Evolutionary conservation across 2,888 invertebrate species (phyloP).

Genomic region (Cyclophora albipunctata): DNA sequence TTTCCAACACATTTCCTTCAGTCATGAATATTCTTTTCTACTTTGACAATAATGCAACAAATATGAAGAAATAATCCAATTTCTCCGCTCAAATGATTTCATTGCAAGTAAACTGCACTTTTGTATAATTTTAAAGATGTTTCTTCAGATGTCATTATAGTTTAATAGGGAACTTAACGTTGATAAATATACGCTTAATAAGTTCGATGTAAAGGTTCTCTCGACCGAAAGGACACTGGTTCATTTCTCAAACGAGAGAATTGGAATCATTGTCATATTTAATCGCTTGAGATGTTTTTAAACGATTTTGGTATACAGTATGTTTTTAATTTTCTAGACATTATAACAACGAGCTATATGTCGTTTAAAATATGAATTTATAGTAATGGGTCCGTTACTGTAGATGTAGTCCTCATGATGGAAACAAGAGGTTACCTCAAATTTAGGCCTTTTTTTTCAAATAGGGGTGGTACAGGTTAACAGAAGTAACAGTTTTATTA

Average conservation of each 20-base stretch:
- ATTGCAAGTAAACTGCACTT: conserved; percentile 3
- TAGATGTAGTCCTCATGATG: no score
- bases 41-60: no score
- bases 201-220: conserved; percentile 40
- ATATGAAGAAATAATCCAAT: no score
- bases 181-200: conserved; percentile 47
- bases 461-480: neutral
- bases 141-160: conserved; percentile 36
- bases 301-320: conserved; percentile 41
- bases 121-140: conserved; percentile 35
- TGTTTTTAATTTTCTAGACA: conserved; percentile 16
- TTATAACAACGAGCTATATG: neutral
- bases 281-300: conserved; percentile 42
- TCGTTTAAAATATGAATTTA: no score
- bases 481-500: neutral
- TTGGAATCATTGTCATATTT: conserved; percentile 49
- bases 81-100: neutral
- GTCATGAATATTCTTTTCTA: no score
- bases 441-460: no score
- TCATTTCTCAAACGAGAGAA: conserved; percentile 41
- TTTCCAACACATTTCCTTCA: no score
- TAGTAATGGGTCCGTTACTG: no score
- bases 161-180: conserved; percentile 40
- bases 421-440: no score
- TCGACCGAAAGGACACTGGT: conserved; percentile 40